phyloP scores from a whole-genome alignment of 1,140 invertebrate species.

The Argopecten irradians region DNA sequence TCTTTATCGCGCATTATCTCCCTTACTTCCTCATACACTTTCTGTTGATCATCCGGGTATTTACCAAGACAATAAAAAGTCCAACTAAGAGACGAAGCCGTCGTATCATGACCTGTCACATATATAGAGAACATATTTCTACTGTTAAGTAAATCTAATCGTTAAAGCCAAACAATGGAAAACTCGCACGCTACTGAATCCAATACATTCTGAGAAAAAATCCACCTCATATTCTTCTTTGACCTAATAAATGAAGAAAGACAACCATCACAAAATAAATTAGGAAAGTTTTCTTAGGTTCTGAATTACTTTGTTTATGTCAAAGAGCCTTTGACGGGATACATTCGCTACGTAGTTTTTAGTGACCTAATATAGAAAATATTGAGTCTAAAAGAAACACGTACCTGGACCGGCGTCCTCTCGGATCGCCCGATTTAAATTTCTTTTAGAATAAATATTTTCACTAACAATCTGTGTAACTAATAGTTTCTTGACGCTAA shows the following conservation, averaged over 20 bases:
- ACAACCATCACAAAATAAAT: neutral
- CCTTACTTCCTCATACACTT: constrained; percentile 88
- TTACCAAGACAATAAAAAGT: constrained; percentile 87
- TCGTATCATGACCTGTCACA: constrained; percentile 63
- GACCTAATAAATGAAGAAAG: neutral
- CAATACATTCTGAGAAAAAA: neutral
- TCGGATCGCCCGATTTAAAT: no score
- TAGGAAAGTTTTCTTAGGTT: no score
- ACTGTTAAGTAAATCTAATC: neutral
- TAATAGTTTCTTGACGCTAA: no score
- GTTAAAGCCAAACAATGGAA: neutral
- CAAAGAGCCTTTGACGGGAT: no score
- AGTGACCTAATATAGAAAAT: no score
- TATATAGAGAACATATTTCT: neutral
- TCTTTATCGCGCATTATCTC: constrained; percentile 81
- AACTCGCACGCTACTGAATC: neutral
- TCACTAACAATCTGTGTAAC: no score
- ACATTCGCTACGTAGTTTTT: no score
- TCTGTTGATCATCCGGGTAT: constrained; percentile 86
- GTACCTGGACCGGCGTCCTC: no score
- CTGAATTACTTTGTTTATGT: no score
- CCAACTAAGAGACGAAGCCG: constrained; percentile 81
- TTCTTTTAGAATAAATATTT: no score
- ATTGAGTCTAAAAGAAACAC: no score
- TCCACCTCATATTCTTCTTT: neutral